Evolutionary conservation across 2,113 vertebrate genomes (phyloP).

Genomic region (Talpa occidentalis): DNA sequence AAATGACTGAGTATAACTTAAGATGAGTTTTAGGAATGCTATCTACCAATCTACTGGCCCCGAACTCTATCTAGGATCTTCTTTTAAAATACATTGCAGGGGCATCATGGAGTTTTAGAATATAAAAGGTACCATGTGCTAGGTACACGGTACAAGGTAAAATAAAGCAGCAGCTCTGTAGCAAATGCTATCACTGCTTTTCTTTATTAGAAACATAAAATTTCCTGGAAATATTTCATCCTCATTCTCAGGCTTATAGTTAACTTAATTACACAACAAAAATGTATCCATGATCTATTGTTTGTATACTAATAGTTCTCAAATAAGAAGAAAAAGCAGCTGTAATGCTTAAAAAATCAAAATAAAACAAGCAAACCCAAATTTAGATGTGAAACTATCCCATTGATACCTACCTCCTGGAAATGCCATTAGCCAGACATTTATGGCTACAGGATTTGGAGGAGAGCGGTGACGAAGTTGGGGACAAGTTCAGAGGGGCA

Average conservation of each 20-base stretch:
- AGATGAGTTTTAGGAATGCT: not conserved
- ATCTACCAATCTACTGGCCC: not conserved
- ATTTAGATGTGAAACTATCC: not conserved
- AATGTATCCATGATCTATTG: not conserved
- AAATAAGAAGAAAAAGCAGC: slow-evolving; percentile 3
- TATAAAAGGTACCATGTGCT: not conserved
- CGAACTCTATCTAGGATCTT: not conserved
- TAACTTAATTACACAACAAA: slow-evolving; percentile 32
- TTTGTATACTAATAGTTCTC: not conserved
- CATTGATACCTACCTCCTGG: slow-evolving; percentile 87
- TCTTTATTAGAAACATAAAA: slow-evolving; percentile 20
- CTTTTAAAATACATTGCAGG: not conserved
- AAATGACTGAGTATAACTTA: not conserved
- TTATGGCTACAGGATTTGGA: slow-evolving; percentile 87
- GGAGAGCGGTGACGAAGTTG: slow-evolving; percentile 87
- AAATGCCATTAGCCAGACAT: slow-evolving; percentile 85
- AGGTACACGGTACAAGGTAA: no score
- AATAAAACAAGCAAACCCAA: slow-evolving; percentile 1
- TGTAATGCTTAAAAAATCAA: slow-evolving; percentile 24
- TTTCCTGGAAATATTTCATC: not conserved
- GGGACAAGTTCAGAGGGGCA: slow-evolving; percentile 90
- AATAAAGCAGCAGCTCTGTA: not conserved
- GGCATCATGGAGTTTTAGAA: not conserved
- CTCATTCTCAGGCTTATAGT: not conserved
- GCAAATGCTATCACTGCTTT: not conserved